Evolutionary conservation across 1,140 invertebrate species (phyloP), one percentile per base, ranked within the genome.

Genomic region (Bilobella aurantiaca): DNA sequence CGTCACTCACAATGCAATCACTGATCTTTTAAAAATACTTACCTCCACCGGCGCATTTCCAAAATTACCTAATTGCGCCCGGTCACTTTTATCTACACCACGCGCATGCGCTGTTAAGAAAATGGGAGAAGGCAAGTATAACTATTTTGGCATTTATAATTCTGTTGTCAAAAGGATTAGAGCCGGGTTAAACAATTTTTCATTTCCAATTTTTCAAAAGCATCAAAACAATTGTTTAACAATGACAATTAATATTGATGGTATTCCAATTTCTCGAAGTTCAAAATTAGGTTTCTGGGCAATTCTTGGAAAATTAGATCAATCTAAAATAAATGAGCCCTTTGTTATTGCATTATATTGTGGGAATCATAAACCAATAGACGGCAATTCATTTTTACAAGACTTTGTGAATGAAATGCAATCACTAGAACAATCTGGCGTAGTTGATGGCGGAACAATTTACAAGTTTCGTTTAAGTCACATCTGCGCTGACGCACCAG

Each of bases 401-500:
- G 14, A 31, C 18, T 64, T 69, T 53, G 46, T 64, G 3, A 12
- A 27, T 18, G 68, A 69, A 57, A 42, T 69, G 8, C 30, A 0
- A 0, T 14, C 37, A 16, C 61, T 69, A 30, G 30, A 69, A 61
- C 5, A 1, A 0, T 1, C 59, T 18, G 65, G 65, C 8, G 27
- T 69, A 25, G 21, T 46, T 25, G 1, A 23, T 18, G 25, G 58
- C 1, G 28, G 25, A 23, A 27, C n/a, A 5, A 1, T 34, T 25
- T 28, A n/a, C 34, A 0, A 1, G 16, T 1, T 66, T 25, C 23
- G 29, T 8, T 42, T 66, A 56, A 62, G 63, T 25, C 42, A 56
- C 34, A 49, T 71, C 14, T 56, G 69, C 46, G 49, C 60, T 1
- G 70, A 71, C 37, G 70, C 68, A 32, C 70, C 70, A 34, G 70